Base-by-base conservation (phyloP, 2,888 invertebrate genomes). In the Mystacides longicornis region DNA sequence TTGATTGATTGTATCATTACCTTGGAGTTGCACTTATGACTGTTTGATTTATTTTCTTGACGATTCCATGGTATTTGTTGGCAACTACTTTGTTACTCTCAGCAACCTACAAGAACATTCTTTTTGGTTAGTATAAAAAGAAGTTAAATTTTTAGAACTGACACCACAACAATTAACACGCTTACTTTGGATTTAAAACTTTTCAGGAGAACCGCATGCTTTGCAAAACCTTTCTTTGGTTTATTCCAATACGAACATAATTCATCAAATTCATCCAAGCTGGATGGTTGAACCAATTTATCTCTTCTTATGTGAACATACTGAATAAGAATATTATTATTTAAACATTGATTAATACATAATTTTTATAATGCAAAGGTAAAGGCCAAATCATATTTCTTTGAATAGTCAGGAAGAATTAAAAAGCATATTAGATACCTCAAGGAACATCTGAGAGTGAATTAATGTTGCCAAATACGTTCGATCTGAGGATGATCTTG, bases 181-280 rank as follows among this genome's bases (percentile, higher is more conserved):
- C 37, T 37, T n/a, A 37, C 37, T 16, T 37, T 37, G 16, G 37
- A 37, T 37, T 37, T 37, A 37, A 37, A 37, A 14, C 16, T 37
- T 16, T 37, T 37, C 37, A 37, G 37, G 3, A 37, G 4, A 37
- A 37, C 37, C 14, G 37, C 37, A 37, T 37, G 37, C 16, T 37
- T 37, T n/a, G 37, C 37, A 37, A 37, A 37, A 14, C 37, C 37
- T 37, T 37, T 37, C 37, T 37, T 37, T 37, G 37, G 37, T 16
- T 37, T 37, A 14, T 37, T 37, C 37, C 37, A 37, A 14, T n/a
- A 7, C 16, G 37, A 37, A 14, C 37, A 37, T 16, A 37, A 3
- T 37, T 37, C 37, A 14, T 37, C 37, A 37, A 37, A 37, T 37
- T 37, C 37, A 14, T 37, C 37, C 14, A 37, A 14, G 16, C 37